Base-by-base conservation (phyloP, 2,797 vertebrate genomes). In the Novumbra hubbsi region DNA sequence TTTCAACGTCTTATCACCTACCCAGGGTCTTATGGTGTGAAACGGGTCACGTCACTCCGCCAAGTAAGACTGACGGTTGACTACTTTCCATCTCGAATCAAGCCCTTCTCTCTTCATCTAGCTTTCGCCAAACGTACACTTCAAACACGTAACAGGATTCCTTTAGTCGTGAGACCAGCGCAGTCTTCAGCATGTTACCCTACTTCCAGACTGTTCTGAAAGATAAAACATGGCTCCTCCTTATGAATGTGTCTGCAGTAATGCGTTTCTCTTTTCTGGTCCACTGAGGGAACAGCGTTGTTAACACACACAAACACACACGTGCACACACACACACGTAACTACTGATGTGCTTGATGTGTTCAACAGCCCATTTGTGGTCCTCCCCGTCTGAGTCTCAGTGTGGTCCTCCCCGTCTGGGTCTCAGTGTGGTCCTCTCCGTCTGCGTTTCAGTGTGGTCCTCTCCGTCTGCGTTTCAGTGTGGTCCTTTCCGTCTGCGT, bases 21-120 rank as follows among this genome's bases (percentile, higher is more conserved):
- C 30, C 19, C 64, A 32, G 32, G 21, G 8, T 68, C 24, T 21
- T 15, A 2, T 6, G 24, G 17, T 63, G 71, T 63, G 66, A 11
- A 69, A 34, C 21, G 41, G 48, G 75, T 76, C 73, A 57, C 32
- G 76, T 69, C 68, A 57, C 17, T 70, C 52, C 28, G 75, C 70
- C 69, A 57, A 19, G 70, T 52, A 69, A 52, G 77, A 64, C 50
- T 14, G 71, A 74, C 49, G 71, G 27, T 21, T 70, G 30, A 74
- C 70, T 68, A 17, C 34, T 70, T 74, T 74, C 52, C 8, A 12
- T 57, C 52, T 57, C 8, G 41, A 41, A 41, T 8, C 5, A 7
- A 2, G 1, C 41, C 41, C 41, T 41, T 24, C 55, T 21, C 62
- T 63, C 28, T 32, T 28, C 16, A 3, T 65, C 69, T 74, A 60